Base-by-base conservation (phyloP, 1,140 invertebrate genomes). In the Reticulitermes speratus region DNA sequence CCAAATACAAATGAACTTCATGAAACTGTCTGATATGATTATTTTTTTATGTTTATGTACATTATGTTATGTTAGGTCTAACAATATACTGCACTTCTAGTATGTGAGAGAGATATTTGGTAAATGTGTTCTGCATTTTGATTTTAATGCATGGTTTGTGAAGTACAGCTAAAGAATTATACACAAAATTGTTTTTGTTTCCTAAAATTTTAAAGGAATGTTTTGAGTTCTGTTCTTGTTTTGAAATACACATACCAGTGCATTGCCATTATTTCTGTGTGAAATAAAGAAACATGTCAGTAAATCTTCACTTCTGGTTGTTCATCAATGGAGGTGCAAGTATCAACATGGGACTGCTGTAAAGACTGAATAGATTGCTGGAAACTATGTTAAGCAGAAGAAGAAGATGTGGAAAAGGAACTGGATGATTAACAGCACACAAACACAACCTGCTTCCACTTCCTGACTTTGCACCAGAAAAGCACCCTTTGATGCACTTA, bases 231-330 rank as follows among this genome's bases (percentile, higher is more conserved):
- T 55, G 52, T 0, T 75, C 11, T 75, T 75, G 65, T 75, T 75
- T 75, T 75, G 9, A 75, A 75, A 19, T 11, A 30, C n/a, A 75
- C n/a, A 16, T 75, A 75, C 65, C 65, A 75, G 65, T 75, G 65
- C 65, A 75, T 75, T 75, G 65, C 65, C 65, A 75, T 75, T 75
- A 75, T 75, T 75, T 75, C 65, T 75, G 65, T 75, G 65, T 75
- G 65, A 16, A 75, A 75, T 75, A 75, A 75, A 75, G n/a, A 16
- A 75, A 75, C 25, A 30, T 75, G 8, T 2, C 65, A 75, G n/a
- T n/a, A 75, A 75, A 25, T 75, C 65, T 30, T 75, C 65, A 75
- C 25, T 30, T 75, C 65, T 75, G n/a, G 65, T 55, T 55, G 14
- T 75, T 75, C 65, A 75, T 75, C 25, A 30, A 75, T 75, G 65